Base-by-base conservation (phyloP, 2,797 vertebrate genomes). In the Chelmon rostratus region DNA sequence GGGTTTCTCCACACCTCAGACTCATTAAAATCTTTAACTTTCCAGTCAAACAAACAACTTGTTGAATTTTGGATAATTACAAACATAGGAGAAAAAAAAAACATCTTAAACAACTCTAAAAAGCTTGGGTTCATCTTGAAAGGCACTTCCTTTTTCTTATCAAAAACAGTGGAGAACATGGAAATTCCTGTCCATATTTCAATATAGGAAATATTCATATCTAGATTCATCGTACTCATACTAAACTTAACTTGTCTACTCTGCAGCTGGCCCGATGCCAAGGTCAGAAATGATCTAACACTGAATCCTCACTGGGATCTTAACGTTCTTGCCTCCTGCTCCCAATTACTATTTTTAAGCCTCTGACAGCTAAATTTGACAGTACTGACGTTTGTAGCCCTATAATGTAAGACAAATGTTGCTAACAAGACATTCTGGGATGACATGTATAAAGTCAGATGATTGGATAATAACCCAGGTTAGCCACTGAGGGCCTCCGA, bases 321-420 rank as follows among this genome's bases (percentile, higher is more conserved):
- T 84, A 69, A 86, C 79, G 73, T 56, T 86, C 50, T 84, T 86
- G 77, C 79, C 86, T 92, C 67, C 81, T 85, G 85, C 84, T 91
- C 84, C 83, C 73, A 88, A 91, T 92, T 92, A 93, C 83, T 86
- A 85, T 87, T 89, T 85, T 91, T 79, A 92, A 90, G 82, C 69
- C 64, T 64, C 62, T 90, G 89, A 92, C 89, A 91, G 86, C 85
- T 88, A 91, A 83, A 93, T 94, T 87, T 93, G 84, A 93, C 91
- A 88, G 73, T 47, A 73, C 78, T 89, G 85, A 93, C 58, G 3
- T 93, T 90, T 89, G 83, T 71, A 83, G 82, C 68, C 59, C 54
- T 88, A 73, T 81, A 94, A 94, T 91, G 59, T 78, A 85, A 91
- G 85, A 93, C 91, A 93, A 94, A 94, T 93, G 92, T 92, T 88